A percentile compares a stretch with the other conserved stretches of the same genome.
phyloP scores from a whole-genome alignment of 2,113 vertebrate species.

The Dipodomys ordii region DNA sequence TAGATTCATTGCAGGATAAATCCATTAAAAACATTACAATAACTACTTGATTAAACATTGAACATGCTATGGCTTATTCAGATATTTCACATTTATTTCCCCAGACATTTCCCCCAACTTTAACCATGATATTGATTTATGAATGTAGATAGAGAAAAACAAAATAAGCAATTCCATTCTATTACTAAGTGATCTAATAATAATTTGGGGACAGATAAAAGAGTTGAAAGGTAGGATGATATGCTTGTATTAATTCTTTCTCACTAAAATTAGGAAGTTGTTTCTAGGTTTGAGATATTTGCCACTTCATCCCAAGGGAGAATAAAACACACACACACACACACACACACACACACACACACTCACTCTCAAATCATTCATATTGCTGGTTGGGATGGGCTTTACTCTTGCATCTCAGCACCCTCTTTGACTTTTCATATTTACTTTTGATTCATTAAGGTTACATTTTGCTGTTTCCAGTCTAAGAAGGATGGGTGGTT shows the following conservation, averaged over 20 bases:
- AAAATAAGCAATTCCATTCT: not conserved
- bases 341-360: not conserved
- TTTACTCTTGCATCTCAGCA: constrained; percentile 23
- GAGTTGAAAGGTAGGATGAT: not conserved
- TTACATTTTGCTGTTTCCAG: constrained; percentile 54
- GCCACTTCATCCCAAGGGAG: not conserved
- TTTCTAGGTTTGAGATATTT: constrained; percentile 19
- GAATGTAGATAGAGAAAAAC: not conserved
- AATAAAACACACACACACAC: not conserved
- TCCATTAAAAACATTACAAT: not conserved
- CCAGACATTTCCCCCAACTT: not conserved
- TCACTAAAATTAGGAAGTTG: constrained; percentile 28
- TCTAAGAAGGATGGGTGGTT: constrained; percentile 25
- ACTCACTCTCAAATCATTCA: not conserved
- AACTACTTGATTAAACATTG: constrained; percentile 21
- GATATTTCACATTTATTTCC: not conserved
- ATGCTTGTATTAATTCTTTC: not conserved
- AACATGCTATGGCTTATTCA: not conserved
- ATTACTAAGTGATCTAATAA: not conserved
- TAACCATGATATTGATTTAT: not conserved
- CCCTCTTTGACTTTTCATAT: constrained; percentile 50
- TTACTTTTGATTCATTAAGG: constrained; percentile 68
- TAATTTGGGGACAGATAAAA: not conserved
- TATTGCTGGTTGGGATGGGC: not conserved
- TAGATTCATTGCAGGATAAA: constrained; percentile 37